These are phyloP conservation scores for Chrysocyon brachyurus DNA, from an alignment of 2,797 vertebrate species.

Conservation along the genomic window DNA sequence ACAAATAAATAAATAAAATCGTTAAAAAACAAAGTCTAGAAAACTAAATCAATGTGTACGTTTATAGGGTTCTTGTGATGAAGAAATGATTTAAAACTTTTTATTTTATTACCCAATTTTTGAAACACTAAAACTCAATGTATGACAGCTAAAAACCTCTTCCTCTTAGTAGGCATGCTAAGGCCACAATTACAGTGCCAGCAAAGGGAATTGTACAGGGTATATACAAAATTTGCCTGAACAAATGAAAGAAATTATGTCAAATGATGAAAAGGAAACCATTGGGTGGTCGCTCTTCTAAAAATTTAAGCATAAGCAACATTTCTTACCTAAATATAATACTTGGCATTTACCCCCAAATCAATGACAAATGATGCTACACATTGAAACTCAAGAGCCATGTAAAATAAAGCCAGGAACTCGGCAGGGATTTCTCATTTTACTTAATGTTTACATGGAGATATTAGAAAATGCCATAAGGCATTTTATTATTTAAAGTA, in stretches of 20 bases:
- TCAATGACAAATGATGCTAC: not conserved
- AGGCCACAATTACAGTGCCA: not conserved
- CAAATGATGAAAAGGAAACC: not conserved
- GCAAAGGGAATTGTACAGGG: not conserved
- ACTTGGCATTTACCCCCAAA: not conserved
- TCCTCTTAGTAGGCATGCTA: not conserved
- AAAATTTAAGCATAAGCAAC: not conserved
- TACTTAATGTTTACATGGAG: not conserved
- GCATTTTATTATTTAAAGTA: conserved; percentile 7
- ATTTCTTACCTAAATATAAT: not conserved
- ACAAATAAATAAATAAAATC: not conserved
- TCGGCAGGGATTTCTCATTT: not conserved
- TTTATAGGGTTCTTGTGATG: not conserved
- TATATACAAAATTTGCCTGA: not conserved
- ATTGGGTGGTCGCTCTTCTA: not conserved
- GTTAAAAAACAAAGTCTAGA: not conserved
- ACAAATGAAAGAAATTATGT: not conserved
- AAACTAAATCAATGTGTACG: not conserved
- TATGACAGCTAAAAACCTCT: not conserved
- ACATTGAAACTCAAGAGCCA: not conserved
- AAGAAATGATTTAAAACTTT: not conserved
- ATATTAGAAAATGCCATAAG: not conserved
- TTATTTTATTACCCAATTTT: not conserved
- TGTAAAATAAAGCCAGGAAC: not conserved
- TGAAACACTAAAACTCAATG: not conserved